Percentiles rank a stretch among this genome's conserved stretches.
Evolutionary conservation across 2,888 invertebrate species (phyloP).

Genomic region (Apodemia mormo): DNA sequence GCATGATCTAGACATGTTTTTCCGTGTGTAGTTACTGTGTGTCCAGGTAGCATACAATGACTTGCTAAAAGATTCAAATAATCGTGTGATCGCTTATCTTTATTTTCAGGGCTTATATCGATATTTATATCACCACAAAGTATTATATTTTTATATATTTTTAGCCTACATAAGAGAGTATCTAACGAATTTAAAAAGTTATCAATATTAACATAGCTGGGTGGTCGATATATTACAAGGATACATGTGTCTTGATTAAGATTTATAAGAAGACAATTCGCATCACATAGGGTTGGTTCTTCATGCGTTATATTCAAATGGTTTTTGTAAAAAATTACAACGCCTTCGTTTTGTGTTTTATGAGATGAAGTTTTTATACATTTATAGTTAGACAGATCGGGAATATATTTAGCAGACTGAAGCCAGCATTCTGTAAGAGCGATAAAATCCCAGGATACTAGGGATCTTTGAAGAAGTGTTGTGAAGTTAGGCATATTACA

Average conservation of each 20-base stretch:
- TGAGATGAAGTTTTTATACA: constrained; percentile 26
- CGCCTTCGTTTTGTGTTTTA: constrained; percentile 38
- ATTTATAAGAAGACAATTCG: constrained; percentile 34
- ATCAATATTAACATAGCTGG: not conserved
- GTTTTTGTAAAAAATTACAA: constrained; percentile 34
- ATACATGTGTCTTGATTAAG: constrained; percentile 25
- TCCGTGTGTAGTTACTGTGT: not conserved
- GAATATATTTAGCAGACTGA: constrained; percentile 27
- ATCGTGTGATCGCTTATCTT: not conserved
- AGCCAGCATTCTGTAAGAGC: constrained; percentile 40
- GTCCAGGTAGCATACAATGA: not conserved
- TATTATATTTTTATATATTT: not conserved
- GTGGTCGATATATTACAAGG: constrained; percentile 34
- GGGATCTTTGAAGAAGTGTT: constrained; percentile 31
- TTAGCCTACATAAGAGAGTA: not conserved
- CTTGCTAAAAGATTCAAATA: not conserved
- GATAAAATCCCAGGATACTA: constrained; percentile 36
- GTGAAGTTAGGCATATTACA: constrained; percentile 33
- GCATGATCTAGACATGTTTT: constrained; percentile 4
- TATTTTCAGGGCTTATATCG: not conserved
- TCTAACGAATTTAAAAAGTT: not conserved
- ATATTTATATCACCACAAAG: not conserved
- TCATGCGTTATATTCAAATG: constrained; percentile 22
- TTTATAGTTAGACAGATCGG: constrained; percentile 31
- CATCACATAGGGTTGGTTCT: constrained; percentile 32